Base-by-base conservation (phyloP, 2,888 invertebrate genomes). In the Thera obeliscata region DNA sequence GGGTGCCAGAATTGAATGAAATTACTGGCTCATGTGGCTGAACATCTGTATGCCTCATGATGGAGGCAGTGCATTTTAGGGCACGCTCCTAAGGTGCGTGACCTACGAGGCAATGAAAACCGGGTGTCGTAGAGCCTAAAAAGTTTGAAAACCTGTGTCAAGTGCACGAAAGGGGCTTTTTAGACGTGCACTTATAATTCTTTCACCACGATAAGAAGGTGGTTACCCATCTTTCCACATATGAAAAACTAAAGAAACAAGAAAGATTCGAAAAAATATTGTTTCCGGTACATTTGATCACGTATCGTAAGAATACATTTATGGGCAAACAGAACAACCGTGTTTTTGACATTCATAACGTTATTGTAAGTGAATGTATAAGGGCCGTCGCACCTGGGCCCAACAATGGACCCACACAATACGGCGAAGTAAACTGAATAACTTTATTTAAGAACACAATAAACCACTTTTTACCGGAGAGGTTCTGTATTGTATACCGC, bases 361-460 rank as follows among this genome's bases (percentile, higher is more conserved):
- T 85, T 87, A 87, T 87, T 87, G 85, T 84, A 84, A 80, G 81
- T 71, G 86, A 87, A 85, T 82, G 83, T 83, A 54, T 66, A 83
- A 83, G 84, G 86, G 84, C 80, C 76, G 80, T 77, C 67, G 80
- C 90, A 91, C 90, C 90, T 90, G 90, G 76, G 86, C 81, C 83
- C 78, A 69, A 78, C 90, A 91, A 91, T 88, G 81, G 88, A 78
- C 82, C 81, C 78, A 74, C 81, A 90, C 90, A 91, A 91, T 90
- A 84, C 86, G 82, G 80, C 82, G 85, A 85, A 87, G 86, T 85
- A 88, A 88, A 89, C 87, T 87, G 90, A 91, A 92, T 91, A 90
- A 90, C 90, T 91, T 91, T 91, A 91, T 92, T 91, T 90, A 88
- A 87, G 90, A 90, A 91, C 89, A 91, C 90, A 92, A 91, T 91